Percentiles rank a stretch among this genome's conserved stretches.
phyloP scores from a whole-genome alignment of 64 coral and sea anemone genomes.

The Exaiptasia diaphana region DNA sequence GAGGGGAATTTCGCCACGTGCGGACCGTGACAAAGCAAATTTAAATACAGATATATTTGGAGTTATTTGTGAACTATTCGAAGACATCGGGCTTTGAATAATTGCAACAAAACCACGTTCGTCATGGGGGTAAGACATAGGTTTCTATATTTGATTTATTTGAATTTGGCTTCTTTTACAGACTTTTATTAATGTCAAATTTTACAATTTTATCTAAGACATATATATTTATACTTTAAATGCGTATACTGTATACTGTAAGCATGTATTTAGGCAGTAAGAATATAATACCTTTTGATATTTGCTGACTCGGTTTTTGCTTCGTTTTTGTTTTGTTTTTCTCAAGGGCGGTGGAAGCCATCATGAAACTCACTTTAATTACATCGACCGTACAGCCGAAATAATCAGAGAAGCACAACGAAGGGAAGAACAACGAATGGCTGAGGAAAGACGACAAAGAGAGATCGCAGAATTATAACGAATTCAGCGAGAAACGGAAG shows the following conservation, averaged over 20 bases:
- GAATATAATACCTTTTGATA: not conserved
- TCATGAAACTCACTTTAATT: constrained; percentile 17
- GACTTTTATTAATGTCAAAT: not conserved
- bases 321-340: not conserved
- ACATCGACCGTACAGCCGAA: constrained; percentile 9
- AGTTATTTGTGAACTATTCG: not conserved
- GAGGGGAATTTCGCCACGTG: not conserved
- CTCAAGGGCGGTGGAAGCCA: not conserved
- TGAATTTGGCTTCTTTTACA: not conserved
- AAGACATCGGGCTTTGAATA: too few relatives aligned
- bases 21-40: too few relatives aligned
- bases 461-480: constrained; percentile 16
- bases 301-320: too few relatives aligned
- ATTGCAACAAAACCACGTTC: too few relatives aligned
- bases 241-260: too few relatives aligned
- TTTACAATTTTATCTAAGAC: not conserved
- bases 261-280: not conserved
- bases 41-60: not conserved
- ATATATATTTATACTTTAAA: not conserved
- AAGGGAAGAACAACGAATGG: not conserved
- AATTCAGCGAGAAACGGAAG: not conserved
- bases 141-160: not conserved
- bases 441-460: constrained; percentile 4
- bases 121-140: too few relatives aligned
- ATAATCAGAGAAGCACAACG: not conserved